These are phyloP conservation scores for Strigamia crassipes DNA, from an alignment of 2,888 invertebrate species.

Conservation along the genomic window DNA sequence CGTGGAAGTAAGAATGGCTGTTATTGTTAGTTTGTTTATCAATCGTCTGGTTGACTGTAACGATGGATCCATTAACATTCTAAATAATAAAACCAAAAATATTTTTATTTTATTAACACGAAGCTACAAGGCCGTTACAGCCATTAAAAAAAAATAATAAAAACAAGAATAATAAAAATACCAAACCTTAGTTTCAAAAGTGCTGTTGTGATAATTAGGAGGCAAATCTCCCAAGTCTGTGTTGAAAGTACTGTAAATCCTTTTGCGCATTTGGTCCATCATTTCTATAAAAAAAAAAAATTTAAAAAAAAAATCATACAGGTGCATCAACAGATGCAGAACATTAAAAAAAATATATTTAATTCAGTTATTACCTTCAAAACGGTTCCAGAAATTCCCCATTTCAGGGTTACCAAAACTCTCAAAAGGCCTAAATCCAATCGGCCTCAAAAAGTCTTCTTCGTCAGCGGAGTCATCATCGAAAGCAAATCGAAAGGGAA, in stretches of 20 bases:
- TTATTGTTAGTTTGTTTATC: constrained; percentile 35
- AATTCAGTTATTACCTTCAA: not conserved
- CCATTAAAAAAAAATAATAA: not conserved
- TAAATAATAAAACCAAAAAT: constrained; percentile 4
- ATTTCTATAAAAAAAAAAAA: not conserved
- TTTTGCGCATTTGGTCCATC: not conserved
- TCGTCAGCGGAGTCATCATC: not conserved
- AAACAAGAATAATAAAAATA: not conserved
- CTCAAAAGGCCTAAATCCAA: not conserved
- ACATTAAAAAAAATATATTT: no score
- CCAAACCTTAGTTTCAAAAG: constrained; percentile 20
- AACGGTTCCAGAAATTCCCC: not conserved
- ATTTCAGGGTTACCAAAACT: not conserved
- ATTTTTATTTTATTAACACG: not conserved
- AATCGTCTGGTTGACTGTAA: constrained; percentile 43
- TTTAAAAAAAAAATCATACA: no score
- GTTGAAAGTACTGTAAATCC: not conserved
- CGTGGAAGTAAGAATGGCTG: constrained; percentile 37
- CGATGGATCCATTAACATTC: constrained; percentile 41
- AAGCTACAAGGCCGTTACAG: not conserved
- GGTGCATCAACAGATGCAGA: not conserved
- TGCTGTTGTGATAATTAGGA: constrained; percentile 40
- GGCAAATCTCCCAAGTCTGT: not conserved
- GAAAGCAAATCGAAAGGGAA: not conserved
- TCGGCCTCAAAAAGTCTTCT: not conserved